These are phyloP conservation scores for Synergus japonicus DNA, from an alignment of 2,888 invertebrate genomes.

Conservation along the genomic window DNA sequence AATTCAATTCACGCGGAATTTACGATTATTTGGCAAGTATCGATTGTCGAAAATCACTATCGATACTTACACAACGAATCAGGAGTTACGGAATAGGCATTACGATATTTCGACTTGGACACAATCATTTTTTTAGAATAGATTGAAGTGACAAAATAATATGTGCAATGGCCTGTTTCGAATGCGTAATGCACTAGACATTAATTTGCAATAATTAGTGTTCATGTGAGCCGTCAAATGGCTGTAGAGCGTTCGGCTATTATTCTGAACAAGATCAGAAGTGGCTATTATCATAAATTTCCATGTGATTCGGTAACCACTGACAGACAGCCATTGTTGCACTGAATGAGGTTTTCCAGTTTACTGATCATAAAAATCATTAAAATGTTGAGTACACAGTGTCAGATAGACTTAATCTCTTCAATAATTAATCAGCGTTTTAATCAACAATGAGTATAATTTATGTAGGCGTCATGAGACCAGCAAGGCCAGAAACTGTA, in stretches of 20 bases:
- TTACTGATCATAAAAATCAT: neutral
- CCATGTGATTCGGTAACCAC: conserved; percentile 31
- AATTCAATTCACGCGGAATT: no score
- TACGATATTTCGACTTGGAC: no score
- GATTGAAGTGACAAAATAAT: neutral
- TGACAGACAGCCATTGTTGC: conserved; percentile 22
- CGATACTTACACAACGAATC: no score
- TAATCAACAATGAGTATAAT: neutral
- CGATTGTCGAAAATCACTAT: no score
- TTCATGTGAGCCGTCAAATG: conserved; percentile 31
- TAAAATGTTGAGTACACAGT: neutral
- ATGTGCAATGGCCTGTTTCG: neutral
- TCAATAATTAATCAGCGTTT: neutral
- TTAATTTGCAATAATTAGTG: conserved; percentile 39
- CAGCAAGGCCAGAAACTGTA: neutral
- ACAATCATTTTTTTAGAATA: no score
- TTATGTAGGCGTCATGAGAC: neutral
- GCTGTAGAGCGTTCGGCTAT: conserved; percentile 35
- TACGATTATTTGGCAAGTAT: no score
- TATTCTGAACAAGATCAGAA: conserved; percentile 38
- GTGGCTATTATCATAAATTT: conserved; percentile 41
- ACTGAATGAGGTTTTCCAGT: conserved; percentile 1
- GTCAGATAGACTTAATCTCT: neutral
- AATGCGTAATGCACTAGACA: conserved; percentile 27
- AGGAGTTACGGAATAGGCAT: no score